Conservation (phyloP, 2,888 invertebrate species). For the Agrenia bidenticulata region DNA sequence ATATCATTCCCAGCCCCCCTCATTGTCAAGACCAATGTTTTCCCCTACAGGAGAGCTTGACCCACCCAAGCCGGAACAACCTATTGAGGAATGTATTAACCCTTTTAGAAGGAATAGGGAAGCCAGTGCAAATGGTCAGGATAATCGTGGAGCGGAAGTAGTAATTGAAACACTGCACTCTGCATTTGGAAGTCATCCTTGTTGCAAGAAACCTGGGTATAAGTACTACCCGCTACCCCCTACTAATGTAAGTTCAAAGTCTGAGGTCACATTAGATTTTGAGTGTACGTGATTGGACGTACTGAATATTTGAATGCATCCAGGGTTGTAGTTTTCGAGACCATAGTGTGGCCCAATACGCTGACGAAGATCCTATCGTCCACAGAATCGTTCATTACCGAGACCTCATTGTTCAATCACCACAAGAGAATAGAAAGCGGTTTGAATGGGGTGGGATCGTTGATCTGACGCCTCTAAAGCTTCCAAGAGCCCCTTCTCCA, state of each 20-base stretch:
- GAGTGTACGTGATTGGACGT: background rate
- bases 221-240: slow-evolving; percentile 43
- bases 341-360: slow-evolving; percentile 67
- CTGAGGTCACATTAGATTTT: background rate
- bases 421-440: background rate
- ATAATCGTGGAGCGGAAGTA: background rate
- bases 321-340: slow-evolving; percentile 75
- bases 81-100: slow-evolving; percentile 16
- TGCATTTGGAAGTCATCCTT: slow-evolving; percentile 44
- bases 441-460: slow-evolving; percentile 44
- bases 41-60: background rate
- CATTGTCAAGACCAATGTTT: slow-evolving; percentile 2
- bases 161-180: slow-evolving; percentile 25
- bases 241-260: slow-evolving; percentile 17
- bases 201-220: slow-evolving; percentile 45
- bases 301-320: slow-evolving; percentile 5
- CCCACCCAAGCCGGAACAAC: background rate
- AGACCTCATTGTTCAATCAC: slow-evolving; percentile 36
- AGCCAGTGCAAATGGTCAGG: background rate
- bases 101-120: slow-evolving; percentile 30
- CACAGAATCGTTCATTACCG: slow-evolving; percentile 61
- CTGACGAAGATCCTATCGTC: slow-evolving; percentile 68
- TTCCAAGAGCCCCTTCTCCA: slow-evolving; percentile 19
- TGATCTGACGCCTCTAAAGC: slow-evolving; percentile 38
- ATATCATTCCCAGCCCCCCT: slow-evolving; percentile 56